Evolutionary conservation across 1,140 invertebrate genomes (phyloP), one percentile per base, ranked within the genome.

Genomic region (Lepidostoma basale): DNA sequence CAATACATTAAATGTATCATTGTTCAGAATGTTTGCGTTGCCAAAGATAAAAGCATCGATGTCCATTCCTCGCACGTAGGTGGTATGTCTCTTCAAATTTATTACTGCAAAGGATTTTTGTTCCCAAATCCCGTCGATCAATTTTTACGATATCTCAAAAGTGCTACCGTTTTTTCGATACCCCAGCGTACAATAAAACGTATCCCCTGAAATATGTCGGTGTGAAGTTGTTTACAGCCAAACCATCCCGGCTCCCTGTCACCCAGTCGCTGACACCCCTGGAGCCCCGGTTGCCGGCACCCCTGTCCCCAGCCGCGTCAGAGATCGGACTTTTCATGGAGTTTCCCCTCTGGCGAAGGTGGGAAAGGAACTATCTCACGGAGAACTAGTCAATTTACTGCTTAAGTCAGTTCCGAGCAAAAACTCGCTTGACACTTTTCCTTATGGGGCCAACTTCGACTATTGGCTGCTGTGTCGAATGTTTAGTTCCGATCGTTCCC

Each of bases 371-470:
- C 30, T 22, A n/a, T 59, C 23, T 23, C 23, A 25, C 36, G 3
- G 22, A 39, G 54, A 59, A 59, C 54, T 59, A 59, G 54, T 23
- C 54, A 59, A 59, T 59, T 59, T 59, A 59, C 54, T 36, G 54
- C 30, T 25, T 28, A 54, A 54, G 49, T 54, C 49, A 54, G 20
- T 49, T 49, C 45, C 25, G n/a, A n/a, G 25, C 10, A 54, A 54
- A 54, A 30, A 54, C n/a, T 54, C 23, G 30, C 49, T 54, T 28
- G 49, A 30, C 49, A 49, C 45, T n/a, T 49, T 23, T 49, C 45
- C 25, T 23, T n/a, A 49, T 23, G 45, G 45, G 45, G 25, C 25
- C 22, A 10, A 49, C 45, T 49, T 49, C 18, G 18, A 49, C n/a
- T n/a, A n/a, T n/a, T 49, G 18, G 45, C 18, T 23, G 18, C 9